These are phyloP conservation scores for Tetrao urogallus DNA, from an alignment of 2,113 vertebrate genomes.

Conservation along the genomic window DNA sequence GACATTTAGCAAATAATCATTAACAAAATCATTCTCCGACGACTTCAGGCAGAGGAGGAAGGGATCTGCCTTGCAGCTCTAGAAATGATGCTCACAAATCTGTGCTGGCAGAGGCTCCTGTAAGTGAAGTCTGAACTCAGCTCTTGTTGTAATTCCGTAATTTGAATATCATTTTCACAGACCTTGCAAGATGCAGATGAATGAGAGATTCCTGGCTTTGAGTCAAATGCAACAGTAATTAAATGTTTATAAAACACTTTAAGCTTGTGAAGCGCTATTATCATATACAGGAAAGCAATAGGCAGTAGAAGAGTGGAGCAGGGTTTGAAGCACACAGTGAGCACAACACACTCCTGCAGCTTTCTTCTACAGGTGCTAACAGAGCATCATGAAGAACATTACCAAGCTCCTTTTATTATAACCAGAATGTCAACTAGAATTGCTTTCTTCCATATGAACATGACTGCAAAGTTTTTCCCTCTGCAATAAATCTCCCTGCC, in stretches of 20 bases:
- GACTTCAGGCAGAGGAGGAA: neutral
- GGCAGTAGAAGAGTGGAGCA: neutral
- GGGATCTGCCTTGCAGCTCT: accelerated
- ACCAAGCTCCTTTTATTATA: conserved; percentile 14
- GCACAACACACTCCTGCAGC: conserved; percentile 22
- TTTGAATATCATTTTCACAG: conserved; percentile 27
- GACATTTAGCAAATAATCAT: neutral
- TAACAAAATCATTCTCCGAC: neutral
- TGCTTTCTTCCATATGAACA: neutral
- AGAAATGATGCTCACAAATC: accelerated
- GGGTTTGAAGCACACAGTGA: conserved; percentile 13
- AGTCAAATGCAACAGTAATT: conserved; percentile 60
- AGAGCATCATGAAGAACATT: neutral
- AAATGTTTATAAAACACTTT: conserved; percentile 59
- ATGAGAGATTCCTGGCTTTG: conserved; percentile 47
- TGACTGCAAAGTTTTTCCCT: neutral
- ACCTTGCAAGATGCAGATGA: conserved; percentile 26
- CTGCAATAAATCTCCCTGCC: neutral
- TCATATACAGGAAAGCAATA: conserved; percentile 9
- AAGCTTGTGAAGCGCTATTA: conserved; percentile 10
- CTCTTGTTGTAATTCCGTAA: neutral
- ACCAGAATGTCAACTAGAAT: neutral
- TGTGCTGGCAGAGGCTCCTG: neutral
- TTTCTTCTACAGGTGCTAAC: neutral
- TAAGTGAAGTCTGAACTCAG: neutral